Evolutionary conservation across 2,888 invertebrate genomes (phyloP).

Genomic region (Meiosimyza decipiens): DNA sequence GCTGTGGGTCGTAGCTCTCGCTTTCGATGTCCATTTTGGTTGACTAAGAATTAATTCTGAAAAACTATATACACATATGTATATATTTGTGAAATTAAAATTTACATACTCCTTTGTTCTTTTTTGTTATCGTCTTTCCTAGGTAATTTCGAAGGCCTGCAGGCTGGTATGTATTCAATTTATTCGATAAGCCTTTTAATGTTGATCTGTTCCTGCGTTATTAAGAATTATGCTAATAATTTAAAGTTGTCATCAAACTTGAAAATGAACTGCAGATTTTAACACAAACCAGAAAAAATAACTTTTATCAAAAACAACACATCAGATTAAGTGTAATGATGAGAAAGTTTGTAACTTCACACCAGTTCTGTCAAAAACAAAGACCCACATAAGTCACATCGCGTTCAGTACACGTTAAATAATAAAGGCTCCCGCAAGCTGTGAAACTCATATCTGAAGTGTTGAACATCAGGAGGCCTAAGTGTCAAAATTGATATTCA

Average conservation of each 20-base stretch:
- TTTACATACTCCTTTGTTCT: not conserved
- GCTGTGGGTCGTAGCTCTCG: conserved; percentile 44
- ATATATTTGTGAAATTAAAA: no score
- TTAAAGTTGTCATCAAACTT: not conserved
- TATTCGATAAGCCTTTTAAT: not conserved
- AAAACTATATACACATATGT: not conserved
- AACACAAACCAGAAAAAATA: conserved; percentile 20
- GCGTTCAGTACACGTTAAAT: no score
- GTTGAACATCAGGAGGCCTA: no score
- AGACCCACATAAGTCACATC: no score
- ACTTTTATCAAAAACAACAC: conserved; percentile 29
- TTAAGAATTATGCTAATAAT: not conserved
- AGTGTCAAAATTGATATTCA: no score
- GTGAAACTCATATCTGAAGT: no score
- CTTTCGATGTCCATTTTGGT: conserved; percentile 46
- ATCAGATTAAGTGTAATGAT: conserved; percentile 8
- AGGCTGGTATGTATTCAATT: not conserved
- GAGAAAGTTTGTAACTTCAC: no score
- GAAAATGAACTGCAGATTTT: not conserved
- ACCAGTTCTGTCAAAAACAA: no score
- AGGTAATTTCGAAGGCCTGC: not conserved
- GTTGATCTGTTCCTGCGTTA: not conserved
- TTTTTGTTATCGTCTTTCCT: conserved; percentile 9
- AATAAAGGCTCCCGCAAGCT: no score
- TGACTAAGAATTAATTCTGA: not conserved